Evolutionary conservation across 2,113 vertebrate genomes (phyloP).

Genomic region (Cheilinus undulatus): DNA sequence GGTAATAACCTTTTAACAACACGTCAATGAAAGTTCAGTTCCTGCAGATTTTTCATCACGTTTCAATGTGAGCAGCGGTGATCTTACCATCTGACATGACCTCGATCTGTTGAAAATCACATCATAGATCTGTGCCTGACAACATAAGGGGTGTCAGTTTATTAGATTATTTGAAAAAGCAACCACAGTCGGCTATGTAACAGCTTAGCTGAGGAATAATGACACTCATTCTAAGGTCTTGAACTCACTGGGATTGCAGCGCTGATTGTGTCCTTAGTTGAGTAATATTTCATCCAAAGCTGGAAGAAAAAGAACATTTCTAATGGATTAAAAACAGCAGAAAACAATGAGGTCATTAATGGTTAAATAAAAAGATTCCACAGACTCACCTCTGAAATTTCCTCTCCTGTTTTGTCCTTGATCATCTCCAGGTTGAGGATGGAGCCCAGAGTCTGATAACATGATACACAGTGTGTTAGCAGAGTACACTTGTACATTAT

Average conservation of each 20-base stretch:
- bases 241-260: constrained; percentile 95
- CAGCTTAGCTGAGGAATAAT: too few species aligned
- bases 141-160: constrained; percentile 11
- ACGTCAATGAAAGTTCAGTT: too few species aligned
- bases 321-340: not conserved
- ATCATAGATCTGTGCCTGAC: constrained; percentile 89
- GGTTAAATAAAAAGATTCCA: not conserved
- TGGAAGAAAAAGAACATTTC: constrained; percentile 65
- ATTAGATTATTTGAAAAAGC: not conserved
- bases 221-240: too few species aligned
- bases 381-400: constrained; percentile 92
- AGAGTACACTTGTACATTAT: not conserved
- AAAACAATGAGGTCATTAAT: not conserved
- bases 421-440: constrained; percentile 93
- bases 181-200: too few species aligned
- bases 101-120: constrained; percentile 86
- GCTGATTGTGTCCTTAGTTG: constrained; percentile 91
- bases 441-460: constrained; percentile 88
- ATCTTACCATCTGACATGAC: constrained; percentile 88
- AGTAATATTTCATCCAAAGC: constrained; percentile 95
- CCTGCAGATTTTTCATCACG: too few species aligned
- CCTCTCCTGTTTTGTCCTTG: constrained; percentile 88
- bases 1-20: too few species aligned
- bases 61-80: not conserved
- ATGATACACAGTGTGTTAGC: not conserved